Evolutionary conservation across 2,113 vertebrate genomes (phyloP).

Genomic region (Porphyrio hochstetteri): DNA sequence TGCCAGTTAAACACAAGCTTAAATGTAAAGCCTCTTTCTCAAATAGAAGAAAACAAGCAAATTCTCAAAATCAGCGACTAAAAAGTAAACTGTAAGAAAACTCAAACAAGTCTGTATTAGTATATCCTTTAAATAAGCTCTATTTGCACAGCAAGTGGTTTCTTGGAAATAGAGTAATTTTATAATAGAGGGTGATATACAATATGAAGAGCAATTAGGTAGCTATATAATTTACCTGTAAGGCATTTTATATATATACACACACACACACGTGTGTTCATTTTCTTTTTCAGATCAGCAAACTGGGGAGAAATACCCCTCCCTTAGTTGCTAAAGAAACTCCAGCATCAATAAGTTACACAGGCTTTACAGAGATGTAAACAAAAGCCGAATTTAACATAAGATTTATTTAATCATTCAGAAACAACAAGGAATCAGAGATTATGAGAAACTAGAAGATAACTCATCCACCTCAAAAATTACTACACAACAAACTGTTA

Average conservation of each 20-base stretch:
- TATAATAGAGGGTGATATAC: not conserved
- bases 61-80: not conserved
- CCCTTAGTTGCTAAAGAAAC: not conserved
- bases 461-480: not conserved
- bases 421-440: not conserved
- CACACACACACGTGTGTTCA: not conserved
- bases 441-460: not conserved
- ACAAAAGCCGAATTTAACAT: slow-evolving; percentile 20
- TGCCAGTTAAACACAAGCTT: not conserved
- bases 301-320: not conserved
- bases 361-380: not conserved
- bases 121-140: not conserved
- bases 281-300: not conserved
- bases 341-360: not conserved
- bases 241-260: not conserved
- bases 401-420: not conserved
- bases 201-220: not conserved
- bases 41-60: not conserved
- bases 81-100: not conserved
- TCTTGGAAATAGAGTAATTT: not conserved
- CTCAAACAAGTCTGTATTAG: not conserved
- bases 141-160: not conserved
- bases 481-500: not conserved
- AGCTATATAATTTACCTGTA: not conserved
- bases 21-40: not conserved